Evolutionary conservation across 1,140 invertebrate genomes (phyloP), one percentile per base, ranked within the genome.

Genomic region (Drosophila sproati): DNA sequence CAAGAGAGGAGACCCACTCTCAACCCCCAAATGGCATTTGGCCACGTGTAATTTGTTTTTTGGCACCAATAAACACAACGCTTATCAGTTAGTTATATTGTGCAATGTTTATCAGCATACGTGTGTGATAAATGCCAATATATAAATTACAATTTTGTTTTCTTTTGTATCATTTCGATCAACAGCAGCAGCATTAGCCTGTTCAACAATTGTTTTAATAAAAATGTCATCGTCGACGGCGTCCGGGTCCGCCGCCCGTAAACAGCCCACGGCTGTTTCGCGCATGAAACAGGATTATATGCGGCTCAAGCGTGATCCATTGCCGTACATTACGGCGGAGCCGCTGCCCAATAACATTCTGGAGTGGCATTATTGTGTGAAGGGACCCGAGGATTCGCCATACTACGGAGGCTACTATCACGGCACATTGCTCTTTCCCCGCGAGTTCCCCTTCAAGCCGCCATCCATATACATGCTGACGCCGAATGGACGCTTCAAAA

Each of bases 391-490:
- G 45, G 97, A 97, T 48, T 96, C 96, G 55, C 98, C 98, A 0
- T 99, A 99, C 93, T 96, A 98, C 91, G 98, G 98, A 62, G 98
- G 98, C 43, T 97, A 97, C 91, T 99, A 99, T 93, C 98, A 99
- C 94, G 99, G 99, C 31, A 99, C 99, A 93, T 93, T 99, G 63
- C 94, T 98, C 62, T 99, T 99, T 94, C 98, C 99, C 3, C 94
- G 96, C 76, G 98, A 99, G 91, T 99, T 98, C 94, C 99, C 99
- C 4, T 99, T 99, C 91, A 98, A 98, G 93, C 98, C 99, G 41
- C 99, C 99, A 12, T 97, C 98, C 76, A 99, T 99, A 91, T 99
- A 98, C 89, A 99, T 99, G 98, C 96, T 98, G 12, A 99, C 99
- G 8, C 99, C 99, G 8, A 99, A 98, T 93, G 99, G 99, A 64